Evolutionary conservation across 2,113 vertebrate species (phyloP).

Genomic region (Leptobrachium leishanense): DNA sequence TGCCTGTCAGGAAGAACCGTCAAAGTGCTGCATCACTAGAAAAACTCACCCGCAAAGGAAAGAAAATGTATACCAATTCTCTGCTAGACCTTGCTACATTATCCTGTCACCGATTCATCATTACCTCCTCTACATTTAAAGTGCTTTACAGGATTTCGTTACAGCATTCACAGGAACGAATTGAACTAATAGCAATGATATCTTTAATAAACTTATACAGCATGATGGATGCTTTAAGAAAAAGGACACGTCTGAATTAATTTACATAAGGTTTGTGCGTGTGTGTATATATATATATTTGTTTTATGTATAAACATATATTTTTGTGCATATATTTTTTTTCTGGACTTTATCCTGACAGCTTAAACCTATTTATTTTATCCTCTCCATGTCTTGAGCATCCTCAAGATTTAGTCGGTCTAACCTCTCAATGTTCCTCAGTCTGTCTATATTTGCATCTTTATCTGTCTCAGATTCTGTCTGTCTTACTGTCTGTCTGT

Average conservation of each 20-base stretch:
- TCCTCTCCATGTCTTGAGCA: no score
- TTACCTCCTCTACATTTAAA: constrained; percentile 35
- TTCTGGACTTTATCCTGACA: no score
- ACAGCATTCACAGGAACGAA: constrained; percentile 10
- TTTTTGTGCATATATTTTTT: no score
- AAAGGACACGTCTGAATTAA: not conserved
- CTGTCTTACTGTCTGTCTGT: no score
- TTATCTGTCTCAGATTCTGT: no score
- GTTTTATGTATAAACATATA: no score
- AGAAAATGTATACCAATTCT: constrained; percentile 35
- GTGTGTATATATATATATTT: no score
- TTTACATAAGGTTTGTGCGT: not conserved
- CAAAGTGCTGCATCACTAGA: constrained; percentile 45
- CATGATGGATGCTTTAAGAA: constrained; percentile 5
- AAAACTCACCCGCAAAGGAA: constrained; percentile 41
- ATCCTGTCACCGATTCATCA: constrained; percentile 48
- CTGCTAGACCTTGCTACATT: constrained; percentile 45
- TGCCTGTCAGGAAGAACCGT: constrained; percentile 41
- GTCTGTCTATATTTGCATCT: no score
- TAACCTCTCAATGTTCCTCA: no score
- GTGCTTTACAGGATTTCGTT: constrained; percentile 9
- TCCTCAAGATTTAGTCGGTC: no score
- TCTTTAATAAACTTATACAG: constrained; percentile 9
- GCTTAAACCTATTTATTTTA: no score
- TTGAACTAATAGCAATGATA: constrained; percentile 25